A percentile compares a stretch with the other conserved stretches of the same genome.
Conservation (phyloP, 2,888 invertebrate species). For the Palloptera scutellata region DNA sequence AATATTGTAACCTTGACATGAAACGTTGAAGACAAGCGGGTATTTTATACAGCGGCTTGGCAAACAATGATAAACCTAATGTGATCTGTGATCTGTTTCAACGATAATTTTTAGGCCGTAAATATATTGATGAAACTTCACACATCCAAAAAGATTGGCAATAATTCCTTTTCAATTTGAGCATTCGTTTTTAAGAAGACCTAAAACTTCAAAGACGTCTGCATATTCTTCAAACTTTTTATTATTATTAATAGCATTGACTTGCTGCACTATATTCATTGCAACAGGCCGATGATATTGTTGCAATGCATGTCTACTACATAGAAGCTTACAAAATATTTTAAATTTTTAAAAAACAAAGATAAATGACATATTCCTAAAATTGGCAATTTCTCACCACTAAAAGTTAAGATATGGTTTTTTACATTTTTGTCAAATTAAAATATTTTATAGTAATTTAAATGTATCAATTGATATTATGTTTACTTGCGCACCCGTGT, state of each 20-base stretch:
- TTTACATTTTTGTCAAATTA: neutral
- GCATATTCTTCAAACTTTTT: conserved; percentile 30
- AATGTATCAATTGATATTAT: conserved; percentile 20
- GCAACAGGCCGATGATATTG: conserved; percentile 31
- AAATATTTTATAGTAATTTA: conserved; percentile 6
- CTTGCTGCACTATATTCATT: conserved; percentile 27
- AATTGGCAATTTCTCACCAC: conserved; percentile 30
- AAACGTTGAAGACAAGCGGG: conserved; percentile 29
- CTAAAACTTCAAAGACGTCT: conserved; percentile 31
- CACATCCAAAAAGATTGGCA: neutral
- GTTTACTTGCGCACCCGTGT: conserved; percentile 36
- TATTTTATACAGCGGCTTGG: conserved; percentile 23
- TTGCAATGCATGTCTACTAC: conserved; percentile 27
- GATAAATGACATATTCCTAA: conserved; percentile 20
- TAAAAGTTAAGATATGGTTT: conserved; percentile 31
- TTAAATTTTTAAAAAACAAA: conserved; percentile 16
- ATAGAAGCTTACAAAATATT: conserved; percentile 27
- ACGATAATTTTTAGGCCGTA: neutral
- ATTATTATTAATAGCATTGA: conserved; percentile 21
- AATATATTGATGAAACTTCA: neutral
- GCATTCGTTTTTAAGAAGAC: conserved; percentile 32
- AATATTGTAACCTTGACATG: conserved; percentile 34
- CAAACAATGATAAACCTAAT: conserved; percentile 24
- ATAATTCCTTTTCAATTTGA: conserved; percentile 41
- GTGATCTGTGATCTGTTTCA: conserved; percentile 27